These are phyloP conservation scores for Eupeodes luniger DNA, from an alignment of 2,888 invertebrate species.

Conservation along the genomic window DNA sequence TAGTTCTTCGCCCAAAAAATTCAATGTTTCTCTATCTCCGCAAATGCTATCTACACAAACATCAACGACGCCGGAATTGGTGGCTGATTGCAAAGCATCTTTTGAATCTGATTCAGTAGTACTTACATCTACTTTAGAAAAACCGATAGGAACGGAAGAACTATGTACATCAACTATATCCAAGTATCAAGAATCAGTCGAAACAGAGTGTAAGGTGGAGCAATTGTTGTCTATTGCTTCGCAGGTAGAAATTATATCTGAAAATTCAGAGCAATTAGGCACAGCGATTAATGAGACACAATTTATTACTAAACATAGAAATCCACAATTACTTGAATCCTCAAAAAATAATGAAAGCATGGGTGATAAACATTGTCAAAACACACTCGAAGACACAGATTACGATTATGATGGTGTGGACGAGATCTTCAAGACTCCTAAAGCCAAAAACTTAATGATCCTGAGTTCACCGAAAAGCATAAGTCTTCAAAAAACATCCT, in stretches of 20 bases:
- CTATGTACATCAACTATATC: neutral
- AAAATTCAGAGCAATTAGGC: neutral
- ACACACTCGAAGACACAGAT: neutral
- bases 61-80: neutral
- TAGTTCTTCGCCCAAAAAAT: conserved; percentile 55
- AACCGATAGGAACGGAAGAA: neutral
- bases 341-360: neutral
- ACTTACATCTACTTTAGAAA: neutral
- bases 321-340: conserved; percentile 21
- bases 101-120: neutral
- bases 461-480: conserved; percentile 80
- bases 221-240: neutral
- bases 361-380: neutral
- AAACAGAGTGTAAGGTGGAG: neutral
- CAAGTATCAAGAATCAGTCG: neutral
- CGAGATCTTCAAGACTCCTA: conserved; percentile 81
- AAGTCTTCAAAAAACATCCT: conserved; percentile 78
- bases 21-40: neutral
- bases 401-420: conserved; percentile 78
- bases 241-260: conserved; percentile 9
- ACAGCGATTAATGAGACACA: neutral
- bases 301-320: neutral
- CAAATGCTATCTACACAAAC: neutral
- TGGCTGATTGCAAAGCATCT: neutral
- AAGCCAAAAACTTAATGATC: conserved; percentile 81